Conservation (phyloP, 2,113 vertebrate species). For the Neodontobutis hainanensis region DNA sequence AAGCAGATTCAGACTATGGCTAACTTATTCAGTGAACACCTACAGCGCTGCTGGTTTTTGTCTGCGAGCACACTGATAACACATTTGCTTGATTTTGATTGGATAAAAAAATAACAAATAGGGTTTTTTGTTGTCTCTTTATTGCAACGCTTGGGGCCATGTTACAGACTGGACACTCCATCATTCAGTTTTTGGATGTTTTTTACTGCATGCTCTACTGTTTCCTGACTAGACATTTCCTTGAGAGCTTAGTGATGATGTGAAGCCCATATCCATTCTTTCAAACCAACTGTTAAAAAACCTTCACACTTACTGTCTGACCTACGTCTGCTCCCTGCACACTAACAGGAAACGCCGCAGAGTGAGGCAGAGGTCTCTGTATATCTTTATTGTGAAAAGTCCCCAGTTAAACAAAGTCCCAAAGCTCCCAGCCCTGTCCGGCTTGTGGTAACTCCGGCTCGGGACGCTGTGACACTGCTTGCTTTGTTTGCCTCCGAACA, state of each 20-base stretch:
- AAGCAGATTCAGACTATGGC: neutral
- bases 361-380: constrained; percentile 53
- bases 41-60: neutral
- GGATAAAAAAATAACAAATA: too few species aligned
- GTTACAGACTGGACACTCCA: too few species aligned
- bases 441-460: constrained; percentile 48
- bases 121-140: too few species aligned
- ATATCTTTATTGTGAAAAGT: constrained; percentile 36
- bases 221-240: constrained; percentile 22
- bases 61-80: too few species aligned
- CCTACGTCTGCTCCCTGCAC: constrained; percentile 27
- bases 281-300: constrained; percentile 30
- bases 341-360: constrained; percentile 54
- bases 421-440: constrained; percentile 26
- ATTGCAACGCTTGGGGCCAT: neutral
- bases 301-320: constrained; percentile 25
- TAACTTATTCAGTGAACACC: neutral
- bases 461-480: constrained; percentile 61
- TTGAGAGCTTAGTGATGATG: neutral
- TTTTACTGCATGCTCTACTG: neutral
- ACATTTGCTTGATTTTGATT: too few species aligned
- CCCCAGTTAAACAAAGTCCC: constrained; percentile 41
- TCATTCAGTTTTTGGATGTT: too few species aligned
- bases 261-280: constrained; percentile 28
- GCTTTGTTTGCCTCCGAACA: constrained; percentile 72